Conservation (phyloP, 2,113 vertebrate genomes). For the Melanerpes aurifrons region DNA sequence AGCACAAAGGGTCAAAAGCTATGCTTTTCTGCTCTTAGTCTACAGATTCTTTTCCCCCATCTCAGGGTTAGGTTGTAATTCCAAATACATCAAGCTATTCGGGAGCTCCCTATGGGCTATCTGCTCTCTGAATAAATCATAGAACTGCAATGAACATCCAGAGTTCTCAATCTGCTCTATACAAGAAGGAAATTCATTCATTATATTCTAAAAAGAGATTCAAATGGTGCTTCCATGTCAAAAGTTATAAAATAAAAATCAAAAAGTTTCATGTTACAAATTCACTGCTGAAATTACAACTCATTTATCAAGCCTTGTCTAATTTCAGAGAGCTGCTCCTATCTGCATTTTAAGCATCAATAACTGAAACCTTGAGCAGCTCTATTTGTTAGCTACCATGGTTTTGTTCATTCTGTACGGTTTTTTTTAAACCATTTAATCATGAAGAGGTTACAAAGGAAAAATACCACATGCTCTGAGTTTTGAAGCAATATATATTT, state of each 20-base stretch:
- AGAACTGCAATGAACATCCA: not conserved
- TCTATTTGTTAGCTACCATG: not conserved
- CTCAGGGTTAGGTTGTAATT: not conserved
- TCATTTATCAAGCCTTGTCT: not conserved
- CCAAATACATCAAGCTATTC: not conserved
- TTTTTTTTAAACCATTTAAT: not conserved
- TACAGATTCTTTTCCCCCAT: not conserved
- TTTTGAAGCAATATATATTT: constrained; percentile 22
- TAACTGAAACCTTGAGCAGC: not conserved
- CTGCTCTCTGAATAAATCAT: not conserved
- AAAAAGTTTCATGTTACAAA: not conserved
- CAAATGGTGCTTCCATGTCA: not conserved
- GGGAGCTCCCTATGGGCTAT: not conserved
- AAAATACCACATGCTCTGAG: not conserved
- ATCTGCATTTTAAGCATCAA: not conserved
- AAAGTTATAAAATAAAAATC: not conserved
- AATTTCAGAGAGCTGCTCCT: not conserved
- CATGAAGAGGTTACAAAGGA: not conserved
- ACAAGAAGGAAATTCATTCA: not conserved
- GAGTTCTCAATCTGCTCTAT: not conserved
- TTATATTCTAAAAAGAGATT: not conserved
- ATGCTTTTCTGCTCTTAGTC: not conserved
- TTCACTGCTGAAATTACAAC: not conserved
- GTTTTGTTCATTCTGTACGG: not conserved
- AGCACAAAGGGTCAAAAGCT: not conserved